Conservation (phyloP, 2,888 invertebrate species). For the Xestia xanthographa region DNA sequence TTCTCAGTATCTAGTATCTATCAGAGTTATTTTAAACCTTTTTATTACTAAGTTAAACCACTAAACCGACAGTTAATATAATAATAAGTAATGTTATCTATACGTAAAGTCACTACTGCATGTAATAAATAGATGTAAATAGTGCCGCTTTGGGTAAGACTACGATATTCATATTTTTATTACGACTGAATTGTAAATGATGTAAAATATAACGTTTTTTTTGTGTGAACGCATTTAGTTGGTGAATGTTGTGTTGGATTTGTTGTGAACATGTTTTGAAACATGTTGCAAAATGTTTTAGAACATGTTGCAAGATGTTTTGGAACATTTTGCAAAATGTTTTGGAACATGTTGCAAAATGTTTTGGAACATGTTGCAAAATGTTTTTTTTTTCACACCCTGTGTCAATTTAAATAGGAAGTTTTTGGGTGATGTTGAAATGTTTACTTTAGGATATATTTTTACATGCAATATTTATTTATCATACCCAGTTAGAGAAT, state of each 20-base stretch:
- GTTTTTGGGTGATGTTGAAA: constrained; percentile 3
- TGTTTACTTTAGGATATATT: constrained; percentile 13
- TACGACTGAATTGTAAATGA: constrained; percentile 87
- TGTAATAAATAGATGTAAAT: constrained; percentile 70
- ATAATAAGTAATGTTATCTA: constrained; percentile 55
- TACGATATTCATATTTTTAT: constrained; percentile 79
- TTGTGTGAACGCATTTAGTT: constrained; percentile 79
- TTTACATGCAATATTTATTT: neutral
- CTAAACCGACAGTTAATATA: constrained; percentile 44
- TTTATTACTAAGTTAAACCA: constrained; percentile 31
- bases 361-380: constrained; percentile 10
- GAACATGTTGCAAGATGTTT: too few species aligned
- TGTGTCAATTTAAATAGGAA: constrained; percentile 23
- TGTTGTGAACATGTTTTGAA: too few species aligned
- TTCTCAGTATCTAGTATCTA: neutral
- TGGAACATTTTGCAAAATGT: constrained; percentile 4
- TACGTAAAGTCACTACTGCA: constrained; percentile 69
- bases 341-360: constrained; percentile 5
- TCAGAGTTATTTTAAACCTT: neutral
- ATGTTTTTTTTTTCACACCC: constrained; percentile 5
- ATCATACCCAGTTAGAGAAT: constrained; percentile 11
- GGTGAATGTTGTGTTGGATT: constrained; percentile 75
- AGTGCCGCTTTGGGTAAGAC: constrained; percentile 72
- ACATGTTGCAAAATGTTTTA: neutral
- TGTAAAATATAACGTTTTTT: constrained; percentile 76